A percentile compares a stretch with the other conserved stretches of the same genome.
phyloP scores from a whole-genome alignment of 2,113 vertebrate genomes.

The Notothenia rossii region DNA sequence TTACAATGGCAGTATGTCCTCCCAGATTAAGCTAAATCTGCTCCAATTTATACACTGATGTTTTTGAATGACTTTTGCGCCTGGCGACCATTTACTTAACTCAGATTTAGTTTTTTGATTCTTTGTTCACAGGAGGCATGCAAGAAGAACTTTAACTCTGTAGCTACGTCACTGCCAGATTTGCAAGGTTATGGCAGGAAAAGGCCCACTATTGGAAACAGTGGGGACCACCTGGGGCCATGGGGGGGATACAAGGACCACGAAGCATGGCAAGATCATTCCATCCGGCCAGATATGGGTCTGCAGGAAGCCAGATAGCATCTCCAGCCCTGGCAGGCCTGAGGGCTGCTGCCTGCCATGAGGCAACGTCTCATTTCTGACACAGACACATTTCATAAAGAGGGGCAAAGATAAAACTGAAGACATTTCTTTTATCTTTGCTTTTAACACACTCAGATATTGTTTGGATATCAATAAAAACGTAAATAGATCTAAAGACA shows the following conservation, averaged over 20 bases:
- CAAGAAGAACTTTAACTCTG: no score
- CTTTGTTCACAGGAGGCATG: no score
- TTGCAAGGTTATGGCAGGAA: constrained; percentile 6
- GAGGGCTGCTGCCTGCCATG: constrained; percentile 29
- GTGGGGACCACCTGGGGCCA: constrained; percentile 29
- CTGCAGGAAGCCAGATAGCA: constrained; percentile 77
- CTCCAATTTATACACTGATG: no score
- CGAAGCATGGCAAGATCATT: constrained; percentile 27
- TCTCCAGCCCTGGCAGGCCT: constrained; percentile 52
- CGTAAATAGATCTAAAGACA: neutral
- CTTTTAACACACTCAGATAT: no score
- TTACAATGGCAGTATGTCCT: no score
- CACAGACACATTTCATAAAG: constrained; percentile 36
- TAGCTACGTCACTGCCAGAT: neutral
- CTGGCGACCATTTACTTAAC: no score
- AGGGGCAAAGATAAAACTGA: neutral
- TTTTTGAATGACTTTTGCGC: no score
- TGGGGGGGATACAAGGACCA: constrained; percentile 15
- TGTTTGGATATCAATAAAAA: neutral
- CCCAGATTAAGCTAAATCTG: no score
- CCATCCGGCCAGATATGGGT: constrained; percentile 59
- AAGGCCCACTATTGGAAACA: neutral
- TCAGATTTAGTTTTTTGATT: no score
- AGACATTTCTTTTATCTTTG: no score
- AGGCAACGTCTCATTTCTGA: constrained; percentile 36